Conservation (phyloP, 37 sponge, comb jelly and placozoan genomes). For the Geodia barretti region DNA sequence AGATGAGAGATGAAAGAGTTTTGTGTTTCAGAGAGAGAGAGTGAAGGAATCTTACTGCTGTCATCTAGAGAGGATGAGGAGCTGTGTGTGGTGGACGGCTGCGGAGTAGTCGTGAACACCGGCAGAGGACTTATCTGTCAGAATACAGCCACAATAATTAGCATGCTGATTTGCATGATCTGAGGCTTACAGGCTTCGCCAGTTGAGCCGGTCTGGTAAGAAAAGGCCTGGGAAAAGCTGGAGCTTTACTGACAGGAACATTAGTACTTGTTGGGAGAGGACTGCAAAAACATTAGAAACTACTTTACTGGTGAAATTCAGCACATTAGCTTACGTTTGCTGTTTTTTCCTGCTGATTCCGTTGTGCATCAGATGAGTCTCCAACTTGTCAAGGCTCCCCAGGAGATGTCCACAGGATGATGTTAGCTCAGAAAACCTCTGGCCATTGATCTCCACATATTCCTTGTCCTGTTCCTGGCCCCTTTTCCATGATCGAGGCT, state of each 20-base stretch:
- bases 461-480: neutral
- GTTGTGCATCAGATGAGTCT: neutral
- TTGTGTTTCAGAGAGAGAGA: too few relatives aligned
- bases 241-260: too few relatives aligned
- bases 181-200: neutral
- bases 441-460: conserved; percentile 6
- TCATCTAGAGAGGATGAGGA: neutral
- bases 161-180: too few relatives aligned
- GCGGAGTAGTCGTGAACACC: neutral
- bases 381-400: neutral
- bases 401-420: conserved; percentile 12
- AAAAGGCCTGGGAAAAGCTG: neutral
- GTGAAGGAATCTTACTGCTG: neutral
- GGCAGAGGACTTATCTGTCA: neutral
- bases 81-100: neutral
- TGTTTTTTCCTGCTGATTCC: too few relatives aligned
- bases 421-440: conserved; percentile 7
- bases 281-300: too few relatives aligned
- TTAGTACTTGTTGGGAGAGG: too few relatives aligned
- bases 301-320: too few relatives aligned
- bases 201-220: neutral
- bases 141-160: too few relatives aligned
- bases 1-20: neutral
- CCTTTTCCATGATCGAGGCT: too few relatives aligned
- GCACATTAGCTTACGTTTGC: too few relatives aligned